These are phyloP conservation scores for Pseudochirops corinnae DNA, from an alignment of 2,797 vertebrate species.

Conservation along the genomic window DNA sequence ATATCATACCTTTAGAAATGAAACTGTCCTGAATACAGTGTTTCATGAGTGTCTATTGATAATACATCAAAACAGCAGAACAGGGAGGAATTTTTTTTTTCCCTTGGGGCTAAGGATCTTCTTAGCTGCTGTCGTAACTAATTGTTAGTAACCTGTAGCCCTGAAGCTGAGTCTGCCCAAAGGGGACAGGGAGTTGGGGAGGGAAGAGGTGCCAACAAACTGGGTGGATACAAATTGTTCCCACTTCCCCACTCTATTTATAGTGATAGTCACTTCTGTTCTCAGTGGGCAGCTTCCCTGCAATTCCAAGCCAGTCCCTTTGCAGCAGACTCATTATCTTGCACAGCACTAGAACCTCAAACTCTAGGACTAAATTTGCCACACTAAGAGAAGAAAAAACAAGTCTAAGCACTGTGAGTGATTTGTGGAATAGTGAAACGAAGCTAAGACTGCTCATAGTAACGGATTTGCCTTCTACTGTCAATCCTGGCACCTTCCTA, in stretches of 20 bases:
- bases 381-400: slow-evolving; percentile 3
- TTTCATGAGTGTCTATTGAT: background rate
- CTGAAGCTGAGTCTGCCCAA: background rate
- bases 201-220: background rate
- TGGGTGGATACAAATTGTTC: background rate
- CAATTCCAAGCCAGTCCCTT: background rate
- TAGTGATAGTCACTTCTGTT: background rate
- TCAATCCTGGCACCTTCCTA: background rate
- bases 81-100: background rate
- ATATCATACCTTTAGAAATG: background rate
- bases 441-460: background rate
- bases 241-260: background rate
- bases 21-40: background rate
- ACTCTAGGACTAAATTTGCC: slow-evolving; percentile 45
- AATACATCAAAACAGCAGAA: background rate
- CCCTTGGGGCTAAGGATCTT: background rate
- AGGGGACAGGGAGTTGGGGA: background rate
- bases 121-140: background rate
- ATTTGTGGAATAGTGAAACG: background rate
- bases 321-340: slow-evolving; percentile 34
- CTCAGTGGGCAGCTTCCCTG: slow-evolving; percentile 38
- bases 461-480: background rate
- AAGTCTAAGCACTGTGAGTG: background rate
- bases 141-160: background rate
- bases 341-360: slow-evolving; percentile 10